These are phyloP conservation scores for Vollenhovia emeryi DNA, from an alignment of 1,140 invertebrate species.

Conservation along the genomic window DNA sequence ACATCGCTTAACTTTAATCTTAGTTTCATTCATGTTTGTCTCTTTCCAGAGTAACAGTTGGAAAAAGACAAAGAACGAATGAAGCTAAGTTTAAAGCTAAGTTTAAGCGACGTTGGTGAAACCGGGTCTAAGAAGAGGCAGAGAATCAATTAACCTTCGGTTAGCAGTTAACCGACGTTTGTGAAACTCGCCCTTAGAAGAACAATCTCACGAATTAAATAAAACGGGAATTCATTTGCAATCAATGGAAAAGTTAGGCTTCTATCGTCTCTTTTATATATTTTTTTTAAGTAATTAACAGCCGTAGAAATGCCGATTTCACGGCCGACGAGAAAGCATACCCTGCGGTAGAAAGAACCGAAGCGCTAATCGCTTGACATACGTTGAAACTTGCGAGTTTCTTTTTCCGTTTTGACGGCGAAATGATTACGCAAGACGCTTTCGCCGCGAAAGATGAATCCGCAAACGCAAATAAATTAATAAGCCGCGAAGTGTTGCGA, in stretches of 20 bases:
- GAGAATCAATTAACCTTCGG: too few species aligned
- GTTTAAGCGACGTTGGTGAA: too few species aligned
- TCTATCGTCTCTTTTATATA: too few species aligned
- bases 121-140: too few species aligned
- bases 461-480: not conserved
- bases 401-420: not conserved
- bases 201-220: not conserved
- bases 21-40: too few species aligned
- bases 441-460: not conserved
- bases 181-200: too few species aligned
- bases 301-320: not conserved
- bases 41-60: too few species aligned
- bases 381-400: not conserved
- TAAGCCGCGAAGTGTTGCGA: not conserved
- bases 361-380: not conserved
- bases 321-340: not conserved
- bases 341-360: not conserved
- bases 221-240: not conserved
- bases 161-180: too few species aligned
- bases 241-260: not conserved
- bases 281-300: not conserved
- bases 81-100: too few species aligned
- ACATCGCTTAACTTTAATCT: too few species aligned
- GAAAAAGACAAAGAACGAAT: too few species aligned
- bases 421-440: constrained; percentile 5